Evolutionary conservation across 2,797 vertebrate species (phyloP).

Genomic region (Gastrophryne carolinensis): DNA sequence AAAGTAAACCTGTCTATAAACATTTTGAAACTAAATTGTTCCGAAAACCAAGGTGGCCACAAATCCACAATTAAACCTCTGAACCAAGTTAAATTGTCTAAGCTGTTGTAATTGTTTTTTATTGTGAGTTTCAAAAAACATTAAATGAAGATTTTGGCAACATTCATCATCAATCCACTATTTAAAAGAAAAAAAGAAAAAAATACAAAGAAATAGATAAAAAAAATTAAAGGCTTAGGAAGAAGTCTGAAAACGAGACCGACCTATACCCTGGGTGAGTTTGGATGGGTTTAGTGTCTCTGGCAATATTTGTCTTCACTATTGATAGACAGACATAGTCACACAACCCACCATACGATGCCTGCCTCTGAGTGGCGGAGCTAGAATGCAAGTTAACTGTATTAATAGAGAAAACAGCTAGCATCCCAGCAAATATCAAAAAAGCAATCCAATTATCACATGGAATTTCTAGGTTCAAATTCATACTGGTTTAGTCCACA

Average conservation of each 20-base stretch:
- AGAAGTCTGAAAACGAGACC: slow-evolving; percentile 82
- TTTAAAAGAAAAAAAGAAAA: slow-evolving; percentile 57
- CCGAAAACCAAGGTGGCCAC: slow-evolving; percentile 73
- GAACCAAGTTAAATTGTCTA: slow-evolving; percentile 70
- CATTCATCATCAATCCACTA: slow-evolving; percentile 76
- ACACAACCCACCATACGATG: slow-evolving; percentile 84
- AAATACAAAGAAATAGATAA: slow-evolving; percentile 59
- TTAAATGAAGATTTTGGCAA: slow-evolving; percentile 71
- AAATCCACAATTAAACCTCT: slow-evolving; percentile 72
- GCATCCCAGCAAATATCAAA: slow-evolving; percentile 79
- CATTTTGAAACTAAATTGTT: too few relatives aligned
- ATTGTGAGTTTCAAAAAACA: slow-evolving; percentile 62
- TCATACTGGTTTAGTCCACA: slow-evolving; percentile 65
- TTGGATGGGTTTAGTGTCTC: slow-evolving; percentile 83
- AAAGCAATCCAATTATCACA: slow-evolving; percentile 70
- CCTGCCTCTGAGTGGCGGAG: slow-evolving; percentile 82
- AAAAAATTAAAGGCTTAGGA: slow-evolving; percentile 68
- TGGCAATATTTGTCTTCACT: slow-evolving; percentile 86
- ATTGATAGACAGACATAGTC: slow-evolving; percentile 84
- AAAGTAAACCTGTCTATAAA: too few relatives aligned
- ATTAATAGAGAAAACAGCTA: slow-evolving; percentile 85
- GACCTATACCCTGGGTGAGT: slow-evolving; percentile 84
- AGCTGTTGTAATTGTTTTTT: slow-evolving; percentile 61
- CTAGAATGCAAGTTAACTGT: slow-evolving; percentile 86
- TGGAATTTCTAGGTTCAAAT: slow-evolving; percentile 63